Conservation (phyloP, 2,113 vertebrate species). For the Lontra canadensis region DNA sequence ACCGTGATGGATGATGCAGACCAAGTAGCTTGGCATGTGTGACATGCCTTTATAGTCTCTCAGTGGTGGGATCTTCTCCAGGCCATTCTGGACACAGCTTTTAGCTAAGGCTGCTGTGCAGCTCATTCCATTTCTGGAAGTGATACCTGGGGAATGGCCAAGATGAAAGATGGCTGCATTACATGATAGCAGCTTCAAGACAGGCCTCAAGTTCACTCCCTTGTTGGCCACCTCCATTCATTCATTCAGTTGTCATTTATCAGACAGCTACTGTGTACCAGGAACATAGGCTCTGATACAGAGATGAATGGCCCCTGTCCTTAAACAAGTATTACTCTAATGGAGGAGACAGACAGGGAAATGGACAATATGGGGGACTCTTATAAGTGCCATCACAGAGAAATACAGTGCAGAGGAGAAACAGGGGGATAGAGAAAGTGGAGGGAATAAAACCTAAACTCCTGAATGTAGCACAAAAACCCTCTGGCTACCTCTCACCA, state of each 20-base stretch:
- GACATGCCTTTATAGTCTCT: not conserved
- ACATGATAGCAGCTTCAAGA: not conserved
- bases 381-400: not conserved
- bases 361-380: not conserved
- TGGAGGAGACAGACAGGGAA: not conserved
- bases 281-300: not conserved
- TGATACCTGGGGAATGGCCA: not conserved
- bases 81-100: not conserved
- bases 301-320: not conserved
- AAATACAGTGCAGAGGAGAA: not conserved
- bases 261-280: not conserved
- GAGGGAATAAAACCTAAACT: not conserved
- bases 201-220: not conserved
- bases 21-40: not conserved
- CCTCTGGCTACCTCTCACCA: not conserved
- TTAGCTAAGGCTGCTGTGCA: conserved; percentile 11
- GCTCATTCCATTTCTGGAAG: conserved; percentile 27
- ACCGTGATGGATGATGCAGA: not conserved
- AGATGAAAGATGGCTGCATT: conserved; percentile 25
- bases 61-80: not conserved
- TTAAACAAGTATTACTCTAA: conserved; percentile 33
- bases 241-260: not conserved
- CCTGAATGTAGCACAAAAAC: not conserved
- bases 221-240: not conserved
- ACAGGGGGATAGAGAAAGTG: not conserved